Percentiles rank a stretch among this genome's conserved stretches.
phyloP scores from a whole-genome alignment of 2,888 invertebrate genomes.

The Nomada ruficornis region DNA sequence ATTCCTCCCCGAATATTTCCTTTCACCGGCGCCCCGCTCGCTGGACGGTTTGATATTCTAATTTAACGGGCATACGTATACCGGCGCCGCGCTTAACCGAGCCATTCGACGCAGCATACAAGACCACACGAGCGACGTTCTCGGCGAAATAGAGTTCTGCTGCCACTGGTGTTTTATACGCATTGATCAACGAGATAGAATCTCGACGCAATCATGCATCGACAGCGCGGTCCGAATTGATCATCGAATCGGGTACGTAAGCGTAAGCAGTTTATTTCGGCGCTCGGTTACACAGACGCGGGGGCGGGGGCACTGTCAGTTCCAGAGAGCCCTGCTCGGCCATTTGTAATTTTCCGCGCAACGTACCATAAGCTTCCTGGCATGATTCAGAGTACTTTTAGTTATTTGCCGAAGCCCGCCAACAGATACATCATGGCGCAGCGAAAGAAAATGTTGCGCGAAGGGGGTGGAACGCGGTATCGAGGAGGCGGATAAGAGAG shows the following conservation, averaged over 20 bases:
- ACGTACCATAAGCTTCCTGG: constrained; percentile 76
- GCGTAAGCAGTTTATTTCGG: constrained; percentile 59
- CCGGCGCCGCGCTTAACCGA: constrained; percentile 9
- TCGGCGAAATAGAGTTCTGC: background rate
- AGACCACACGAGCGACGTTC: no score
- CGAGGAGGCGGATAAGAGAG: constrained; percentile 23
- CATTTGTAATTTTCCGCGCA: constrained; percentile 80
- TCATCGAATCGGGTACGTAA: constrained; percentile 21
- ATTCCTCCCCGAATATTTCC: constrained; percentile 46
- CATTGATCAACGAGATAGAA: no score
- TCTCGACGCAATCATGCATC: constrained; percentile 8
- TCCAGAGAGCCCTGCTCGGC: constrained; percentile 68
- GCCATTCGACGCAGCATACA: background rate
- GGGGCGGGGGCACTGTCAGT: constrained; percentile 65
- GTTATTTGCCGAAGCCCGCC: constrained; percentile 70
- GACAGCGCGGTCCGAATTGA: constrained; percentile 35
- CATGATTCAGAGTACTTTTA: constrained; percentile 74
- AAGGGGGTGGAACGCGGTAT: constrained; percentile 46
- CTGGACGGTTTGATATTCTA: constrained; percentile 39
- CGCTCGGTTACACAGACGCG: constrained; percentile 53
- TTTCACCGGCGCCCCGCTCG: background rate
- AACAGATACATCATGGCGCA: constrained; percentile 68
- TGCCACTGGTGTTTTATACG: background rate
- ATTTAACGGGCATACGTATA: constrained; percentile 26
- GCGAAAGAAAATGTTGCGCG: constrained; percentile 17